These are phyloP conservation scores for Melanotaenia parkinsoni DNA, from an alignment of 2,797 vertebrate genomes.

Conservation along the genomic window DNA sequence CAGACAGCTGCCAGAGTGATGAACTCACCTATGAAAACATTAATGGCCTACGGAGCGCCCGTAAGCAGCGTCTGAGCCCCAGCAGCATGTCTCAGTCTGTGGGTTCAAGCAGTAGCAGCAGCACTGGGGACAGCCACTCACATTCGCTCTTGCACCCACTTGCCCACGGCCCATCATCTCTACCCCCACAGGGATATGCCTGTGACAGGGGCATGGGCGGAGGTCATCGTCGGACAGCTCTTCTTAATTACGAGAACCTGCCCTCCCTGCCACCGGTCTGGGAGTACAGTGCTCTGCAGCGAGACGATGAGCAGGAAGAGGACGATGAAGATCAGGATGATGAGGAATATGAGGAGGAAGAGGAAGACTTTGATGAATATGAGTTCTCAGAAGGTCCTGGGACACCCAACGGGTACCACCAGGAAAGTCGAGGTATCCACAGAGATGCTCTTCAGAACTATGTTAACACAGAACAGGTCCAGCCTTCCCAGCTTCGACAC, in stretches of 20 bases:
- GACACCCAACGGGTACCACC: conserved; percentile 91
- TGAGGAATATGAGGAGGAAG: conserved; percentile 83
- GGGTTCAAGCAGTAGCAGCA: conserved; percentile 88
- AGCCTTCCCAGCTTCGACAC: conserved; percentile 78
- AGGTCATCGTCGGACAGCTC: conserved; percentile 88
- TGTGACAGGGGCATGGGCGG: conserved; percentile 77
- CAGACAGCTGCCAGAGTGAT: conserved; percentile 74
- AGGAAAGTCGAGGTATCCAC: conserved; percentile 87
- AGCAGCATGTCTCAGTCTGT: conserved; percentile 86
- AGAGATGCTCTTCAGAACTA: conserved; percentile 92
- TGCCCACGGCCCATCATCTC: conserved; percentile 69
- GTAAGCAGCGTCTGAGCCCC: conserved; percentile 84
- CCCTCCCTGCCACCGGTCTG: conserved; percentile 94
- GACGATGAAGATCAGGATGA: conserved; percentile 84
- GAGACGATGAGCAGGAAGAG: conserved; percentile 80
- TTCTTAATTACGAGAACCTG: conserved; percentile 98
- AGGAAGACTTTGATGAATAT: conserved; percentile 86
- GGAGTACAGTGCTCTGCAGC: conserved; percentile 90
- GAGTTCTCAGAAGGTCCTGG: conserved; percentile 85
- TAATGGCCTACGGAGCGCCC: conserved; percentile 81
- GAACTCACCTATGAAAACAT: conserved; percentile 93
- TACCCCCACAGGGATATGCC: conserved; percentile 79
- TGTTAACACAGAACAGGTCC: conserved; percentile 85
- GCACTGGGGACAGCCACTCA: conserved; percentile 86
- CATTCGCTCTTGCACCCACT: conserved; percentile 79